phyloP scores from a whole-genome alignment of 2,797 vertebrate species.

The Astyanax mexicanus region DNA sequence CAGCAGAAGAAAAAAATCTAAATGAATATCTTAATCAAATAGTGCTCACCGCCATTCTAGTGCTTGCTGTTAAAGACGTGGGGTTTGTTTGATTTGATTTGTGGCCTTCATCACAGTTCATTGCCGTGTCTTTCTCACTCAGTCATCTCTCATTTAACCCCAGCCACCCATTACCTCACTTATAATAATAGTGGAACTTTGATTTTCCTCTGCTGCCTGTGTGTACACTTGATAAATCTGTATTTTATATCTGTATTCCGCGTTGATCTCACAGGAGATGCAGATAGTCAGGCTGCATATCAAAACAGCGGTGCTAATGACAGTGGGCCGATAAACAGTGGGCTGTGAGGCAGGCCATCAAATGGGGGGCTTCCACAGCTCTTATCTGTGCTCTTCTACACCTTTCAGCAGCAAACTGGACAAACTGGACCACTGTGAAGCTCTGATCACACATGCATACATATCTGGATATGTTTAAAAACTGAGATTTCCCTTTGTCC shows the following conservation, averaged over 20 bases:
- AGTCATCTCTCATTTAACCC: constrained; percentile 18
- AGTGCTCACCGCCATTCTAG: neutral
- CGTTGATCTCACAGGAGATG: constrained; percentile 16
- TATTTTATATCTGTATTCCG: constrained; percentile 21
- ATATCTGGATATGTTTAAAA: no score
- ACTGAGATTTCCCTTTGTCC: no score
- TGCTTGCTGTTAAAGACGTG: constrained; percentile 4
- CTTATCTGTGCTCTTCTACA: constrained; percentile 48
- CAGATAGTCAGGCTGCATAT: constrained; percentile 35
- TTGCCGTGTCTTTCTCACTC: neutral
- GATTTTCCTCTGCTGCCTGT: neutral
- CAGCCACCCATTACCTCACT: constrained; percentile 22
- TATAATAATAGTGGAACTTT: constrained; percentile 1
- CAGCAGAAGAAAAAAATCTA: neutral
- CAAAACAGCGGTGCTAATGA: constrained; percentile 27
- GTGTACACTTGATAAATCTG: constrained; percentile 9
- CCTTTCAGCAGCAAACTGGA: constrained; percentile 6
- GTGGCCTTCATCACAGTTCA: constrained; percentile 12
- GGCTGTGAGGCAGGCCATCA: constrained; percentile 6
- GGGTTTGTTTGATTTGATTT: constrained; percentile 1
- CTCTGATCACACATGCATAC: no score
- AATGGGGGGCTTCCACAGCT: constrained; percentile 58
- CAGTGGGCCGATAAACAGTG: constrained; percentile 28
- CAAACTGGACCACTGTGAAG: constrained; percentile 24
- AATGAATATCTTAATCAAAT: constrained; percentile 1